Percentiles rank a stretch among this genome's conserved stretches.
Evolutionary conservation across 37 sponge, comb jelly and placozoan genomes (phyloP).

Genomic region (Beroe ovata): DNA sequence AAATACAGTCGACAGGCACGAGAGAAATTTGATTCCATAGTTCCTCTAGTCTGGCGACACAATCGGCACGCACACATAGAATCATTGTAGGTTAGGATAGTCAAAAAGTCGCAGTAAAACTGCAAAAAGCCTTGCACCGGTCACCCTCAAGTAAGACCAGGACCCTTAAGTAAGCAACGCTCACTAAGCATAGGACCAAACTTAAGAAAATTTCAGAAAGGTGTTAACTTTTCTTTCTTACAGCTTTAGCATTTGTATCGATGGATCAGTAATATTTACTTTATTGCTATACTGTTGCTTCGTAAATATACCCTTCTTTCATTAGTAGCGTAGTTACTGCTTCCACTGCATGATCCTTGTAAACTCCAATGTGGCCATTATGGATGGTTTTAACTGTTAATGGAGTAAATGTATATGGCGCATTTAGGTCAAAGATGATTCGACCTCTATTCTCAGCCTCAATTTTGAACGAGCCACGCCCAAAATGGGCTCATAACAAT

Average conservation of each 20-base stretch:
- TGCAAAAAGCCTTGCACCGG: slow-evolving; percentile 58
- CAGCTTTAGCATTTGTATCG: slow-evolving; percentile 40
- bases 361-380: background rate
- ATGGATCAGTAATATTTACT: background rate
- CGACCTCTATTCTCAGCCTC: too few species aligned
- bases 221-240: background rate
- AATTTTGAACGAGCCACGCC: too few species aligned
- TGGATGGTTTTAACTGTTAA: background rate
- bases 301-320: too few species aligned
- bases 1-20: background rate
- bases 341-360: background rate
- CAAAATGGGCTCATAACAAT: too few species aligned
- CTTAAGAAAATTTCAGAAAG: slow-evolving; percentile 32
- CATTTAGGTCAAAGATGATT: too few species aligned
- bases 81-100: slow-evolving; percentile 29
- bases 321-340: too few species aligned
- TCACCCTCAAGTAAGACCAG: slow-evolving; percentile 7
- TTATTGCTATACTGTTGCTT: background rate
- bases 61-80: background rate
- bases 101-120: slow-evolving; percentile 15
- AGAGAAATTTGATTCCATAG: background rate
- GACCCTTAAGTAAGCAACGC: too few species aligned
- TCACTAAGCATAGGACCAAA: slow-evolving; percentile 66
- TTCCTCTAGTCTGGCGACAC: background rate
- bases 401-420: background rate